Evolutionary conservation across 2,113 vertebrate genomes (phyloP), one percentile per base, ranked within the genome.

Genomic region (Neolamprologus sp.): DNA sequence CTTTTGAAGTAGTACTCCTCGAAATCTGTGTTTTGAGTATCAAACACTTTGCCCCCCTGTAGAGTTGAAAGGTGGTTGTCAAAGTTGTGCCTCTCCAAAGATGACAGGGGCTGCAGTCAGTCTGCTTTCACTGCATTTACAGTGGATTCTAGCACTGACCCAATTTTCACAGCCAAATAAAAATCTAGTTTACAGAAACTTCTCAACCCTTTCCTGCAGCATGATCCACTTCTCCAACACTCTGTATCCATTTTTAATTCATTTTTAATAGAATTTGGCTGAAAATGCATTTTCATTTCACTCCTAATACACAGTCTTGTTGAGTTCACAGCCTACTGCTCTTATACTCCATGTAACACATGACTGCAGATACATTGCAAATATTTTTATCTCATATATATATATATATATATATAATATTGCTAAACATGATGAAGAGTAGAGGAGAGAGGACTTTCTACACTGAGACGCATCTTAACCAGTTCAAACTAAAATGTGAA

Each of bases 1-100:
- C 35, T 17, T n/a, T 78, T 85, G 55, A 63, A 85, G 45, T 23
- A 45, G 14, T 16, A 3, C 75, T 80, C 13, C 65, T 65, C 10
- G 13, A 63, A 86, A 13, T 68, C 21, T 23, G 11, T 68, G 81
- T 87, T 85, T 58, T 6, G 6, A 40, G 35, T 54, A 83, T 93
- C 87, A 87, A 55, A 84, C 82, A 9, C 57, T 79, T 78, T 33
- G 5, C 65, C 60, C 68, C 68, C 81, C 90, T 53, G 85, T 30
- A 14, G 51, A 88, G 87, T 71, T 89, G 80, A 86, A 85, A 85
- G 87, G 79, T 83, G 33, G 33, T 83, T 75, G 90, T 90, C 75
- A 85, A n/a, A 71, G 86, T 88, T 82, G 13, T 35, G 37, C 71
- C 60, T 83, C 55, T 82, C 51, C 9, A 19, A 21, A 86, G 84